These are phyloP conservation scores for Psylliodes chrysocephalus DNA, from an alignment of 2,888 invertebrate species.

Conservation along the genomic window DNA sequence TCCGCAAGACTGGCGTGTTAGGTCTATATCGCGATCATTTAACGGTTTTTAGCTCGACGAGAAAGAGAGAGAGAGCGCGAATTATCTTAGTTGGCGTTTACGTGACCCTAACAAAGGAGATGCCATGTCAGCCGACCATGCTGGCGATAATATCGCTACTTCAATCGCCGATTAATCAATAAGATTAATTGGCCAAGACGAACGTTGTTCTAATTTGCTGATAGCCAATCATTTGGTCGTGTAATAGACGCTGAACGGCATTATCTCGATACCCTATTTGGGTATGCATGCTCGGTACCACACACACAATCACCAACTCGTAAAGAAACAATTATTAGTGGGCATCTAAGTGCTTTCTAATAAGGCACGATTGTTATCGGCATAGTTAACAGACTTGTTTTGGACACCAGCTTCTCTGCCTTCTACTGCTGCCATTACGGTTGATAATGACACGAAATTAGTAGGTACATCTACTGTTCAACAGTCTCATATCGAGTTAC, in stretches of 20 bases:
- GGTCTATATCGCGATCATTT: slow-evolving; percentile 7
- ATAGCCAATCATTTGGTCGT: slow-evolving; percentile 35
- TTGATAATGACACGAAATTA: no score
- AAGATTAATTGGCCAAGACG: slow-evolving; percentile 50
- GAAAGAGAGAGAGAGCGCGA: no score
- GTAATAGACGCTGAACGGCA: slow-evolving; percentile 26
- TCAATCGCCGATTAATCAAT: slow-evolving; percentile 46
- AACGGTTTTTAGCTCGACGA: slow-evolving; percentile 20
- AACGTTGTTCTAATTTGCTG: slow-evolving; percentile 46
- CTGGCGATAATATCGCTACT: slow-evolving; percentile 38
- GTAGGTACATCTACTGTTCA: no score
- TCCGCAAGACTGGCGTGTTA: slow-evolving; percentile 8
- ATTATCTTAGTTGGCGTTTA: slow-evolving; percentile 22
- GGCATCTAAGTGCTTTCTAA: slow-evolving; percentile 20
- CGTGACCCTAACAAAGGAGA: slow-evolving; percentile 38
- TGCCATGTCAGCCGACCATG: slow-evolving; percentile 36
- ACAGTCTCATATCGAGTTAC: no score
- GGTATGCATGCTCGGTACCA: slow-evolving; percentile 19
- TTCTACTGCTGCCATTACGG: no score
- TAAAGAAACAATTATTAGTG: slow-evolving; percentile 28
- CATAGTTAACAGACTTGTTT: slow-evolving; percentile 15
- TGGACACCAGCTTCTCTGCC: no score
- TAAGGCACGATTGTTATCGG: slow-evolving; percentile 29
- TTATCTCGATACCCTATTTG: slow-evolving; percentile 31
- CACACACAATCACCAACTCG: slow-evolving; percentile 22